Conservation (phyloP, 2,888 invertebrate species). For the Athalia cordata region DNA sequence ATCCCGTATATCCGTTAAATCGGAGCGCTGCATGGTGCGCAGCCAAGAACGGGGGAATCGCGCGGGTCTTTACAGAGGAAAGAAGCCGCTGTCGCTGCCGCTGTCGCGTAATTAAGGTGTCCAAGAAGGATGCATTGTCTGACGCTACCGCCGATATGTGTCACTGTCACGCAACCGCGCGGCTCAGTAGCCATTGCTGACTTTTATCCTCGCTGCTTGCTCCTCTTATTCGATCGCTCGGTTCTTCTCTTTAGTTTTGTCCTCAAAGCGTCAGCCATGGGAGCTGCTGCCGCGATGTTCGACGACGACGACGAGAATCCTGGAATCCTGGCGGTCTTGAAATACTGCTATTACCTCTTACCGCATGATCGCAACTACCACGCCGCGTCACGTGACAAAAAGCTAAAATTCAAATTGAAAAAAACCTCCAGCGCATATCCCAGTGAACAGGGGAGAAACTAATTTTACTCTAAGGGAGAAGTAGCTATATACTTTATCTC, state of each 20-base stretch:
- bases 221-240: constrained; percentile 19
- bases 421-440: constrained; percentile 5
- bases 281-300: constrained; percentile 6
- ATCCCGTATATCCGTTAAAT: constrained; percentile 25
- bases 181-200: constrained; percentile 61
- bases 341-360: constrained; percentile 36
- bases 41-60: not conserved
- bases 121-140: constrained; percentile 66
- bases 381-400: constrained; percentile 28
- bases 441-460: constrained; percentile 27
- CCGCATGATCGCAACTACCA: constrained; percentile 3
- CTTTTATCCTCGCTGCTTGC: constrained; percentile 51
- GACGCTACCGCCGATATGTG: constrained; percentile 67
- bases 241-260: constrained; percentile 37
- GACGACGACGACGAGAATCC: constrained; percentile 4
- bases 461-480: constrained; percentile 25
- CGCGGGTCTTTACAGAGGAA: constrained; percentile 36
- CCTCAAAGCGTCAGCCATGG: constrained; percentile 26
- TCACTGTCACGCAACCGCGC: constrained; percentile 65
- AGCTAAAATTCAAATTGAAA: constrained; percentile 40
- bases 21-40: not conserved
- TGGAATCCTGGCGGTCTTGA: constrained; percentile 37
- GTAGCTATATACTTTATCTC: not conserved
- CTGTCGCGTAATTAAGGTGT: constrained; percentile 66
- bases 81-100: constrained; percentile 49